These are phyloP conservation scores for Eupithecia subumbrata DNA, from an alignment of 2,888 invertebrate genomes.

Conservation along the genomic window DNA sequence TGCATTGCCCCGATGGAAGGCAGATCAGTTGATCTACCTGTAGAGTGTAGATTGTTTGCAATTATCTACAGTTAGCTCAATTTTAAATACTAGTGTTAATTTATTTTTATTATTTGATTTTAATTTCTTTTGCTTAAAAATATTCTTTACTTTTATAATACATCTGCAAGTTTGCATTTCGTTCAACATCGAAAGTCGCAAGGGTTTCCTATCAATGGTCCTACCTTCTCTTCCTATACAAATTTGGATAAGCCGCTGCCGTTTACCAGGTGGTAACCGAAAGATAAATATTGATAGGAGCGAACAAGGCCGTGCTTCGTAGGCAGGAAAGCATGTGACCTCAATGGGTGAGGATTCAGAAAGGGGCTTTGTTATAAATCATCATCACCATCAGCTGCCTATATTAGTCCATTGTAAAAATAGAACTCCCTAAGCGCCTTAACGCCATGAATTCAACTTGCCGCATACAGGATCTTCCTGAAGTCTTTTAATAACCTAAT, in stretches of 20 bases:
- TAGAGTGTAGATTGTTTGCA: too few species aligned
- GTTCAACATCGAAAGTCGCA: neutral
- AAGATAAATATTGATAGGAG: neutral
- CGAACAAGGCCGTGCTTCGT: neutral
- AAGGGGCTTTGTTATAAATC: neutral
- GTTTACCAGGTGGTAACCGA: neutral
- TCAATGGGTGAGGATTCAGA: neutral
- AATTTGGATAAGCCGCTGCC: neutral
- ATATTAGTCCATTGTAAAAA: neutral
- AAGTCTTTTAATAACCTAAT: neutral
- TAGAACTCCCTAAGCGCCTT: neutral
- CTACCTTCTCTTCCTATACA: neutral
- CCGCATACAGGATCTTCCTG: neutral
- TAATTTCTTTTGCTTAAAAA: too few species aligned
- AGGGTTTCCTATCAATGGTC: neutral
- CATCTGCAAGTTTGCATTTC: neutral
- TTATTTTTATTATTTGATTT: too few species aligned
- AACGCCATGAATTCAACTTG: neutral
- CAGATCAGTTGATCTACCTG: too few species aligned
- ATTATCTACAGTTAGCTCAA: too few species aligned
- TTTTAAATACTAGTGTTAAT: too few species aligned
- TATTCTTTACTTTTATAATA: neutral
- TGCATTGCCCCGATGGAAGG: too few species aligned
- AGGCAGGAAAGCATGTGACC: neutral
- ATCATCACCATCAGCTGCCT: neutral